A percentile compares a stretch with the other conserved stretches of the same genome.
phyloP scores from a whole-genome alignment of 2,888 invertebrate species.

The Teleiodes luculella region DNA sequence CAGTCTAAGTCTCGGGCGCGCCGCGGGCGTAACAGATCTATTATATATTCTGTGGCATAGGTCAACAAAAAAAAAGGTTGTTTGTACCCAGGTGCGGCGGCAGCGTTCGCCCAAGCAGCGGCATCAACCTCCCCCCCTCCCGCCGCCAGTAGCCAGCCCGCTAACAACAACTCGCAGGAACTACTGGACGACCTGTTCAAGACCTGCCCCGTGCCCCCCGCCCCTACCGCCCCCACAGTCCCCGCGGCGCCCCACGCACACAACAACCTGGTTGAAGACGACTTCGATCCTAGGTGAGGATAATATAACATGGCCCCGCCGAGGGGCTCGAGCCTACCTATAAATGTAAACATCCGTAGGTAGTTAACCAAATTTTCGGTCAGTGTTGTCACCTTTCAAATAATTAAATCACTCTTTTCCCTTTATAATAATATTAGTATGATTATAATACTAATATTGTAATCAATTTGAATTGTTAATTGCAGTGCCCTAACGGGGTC shows the following conservation, averaged over 20 bases:
- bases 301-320: no score
- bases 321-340: no score
- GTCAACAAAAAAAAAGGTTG: not conserved
- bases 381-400: no score
- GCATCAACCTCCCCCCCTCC: conserved; percentile 38
- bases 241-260: conserved; percentile 11
- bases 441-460: no score
- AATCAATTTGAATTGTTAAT: no score
- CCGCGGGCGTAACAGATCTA: not conserved
- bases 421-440: no score
- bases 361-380: no score
- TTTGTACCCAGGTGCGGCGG: conserved; percentile 53
- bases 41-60: no score
- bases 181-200: conserved; percentile 78
- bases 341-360: no score
- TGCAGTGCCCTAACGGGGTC: no score
- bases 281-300: conserved; percentile 81
- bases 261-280: conserved; percentile 62
- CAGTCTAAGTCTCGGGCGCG: no score
- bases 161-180: conserved; percentile 49
- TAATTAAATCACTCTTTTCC: no score
- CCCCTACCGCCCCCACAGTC: conserved; percentile 12
- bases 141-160: conserved; percentile 3
- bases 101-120: conserved; percentile 51
- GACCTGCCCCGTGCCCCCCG: conserved; percentile 62